Percentiles rank a stretch among this genome's conserved stretches.
phyloP scores from a whole-genome alignment of 2,888 invertebrate species.

The Gymnoscelis rufifasciata region DNA sequence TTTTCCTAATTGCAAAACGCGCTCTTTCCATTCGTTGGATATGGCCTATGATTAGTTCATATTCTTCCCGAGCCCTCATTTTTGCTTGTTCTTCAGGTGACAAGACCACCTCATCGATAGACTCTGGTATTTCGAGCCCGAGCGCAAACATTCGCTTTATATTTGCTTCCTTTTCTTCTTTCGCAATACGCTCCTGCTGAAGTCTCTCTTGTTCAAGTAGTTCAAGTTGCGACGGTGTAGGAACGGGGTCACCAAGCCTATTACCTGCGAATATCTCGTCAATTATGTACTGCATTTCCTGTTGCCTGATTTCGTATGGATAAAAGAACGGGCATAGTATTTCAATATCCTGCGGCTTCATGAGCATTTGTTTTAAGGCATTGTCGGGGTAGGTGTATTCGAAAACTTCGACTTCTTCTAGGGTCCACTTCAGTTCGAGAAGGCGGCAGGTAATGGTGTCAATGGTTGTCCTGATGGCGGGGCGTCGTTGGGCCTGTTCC shows the following conservation, averaged over 20 bases:
- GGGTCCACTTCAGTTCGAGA: conserved; percentile 77
- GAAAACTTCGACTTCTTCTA: conserved; percentile 77
- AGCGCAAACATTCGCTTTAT: conserved; percentile 46
- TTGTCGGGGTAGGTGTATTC: conserved; percentile 87
- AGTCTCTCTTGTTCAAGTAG: conserved; percentile 46
- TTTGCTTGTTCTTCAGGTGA: conserved; percentile 51
- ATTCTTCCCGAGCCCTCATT: conserved; percentile 45
- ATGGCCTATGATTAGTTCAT: conserved; percentile 43
- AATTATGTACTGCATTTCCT: conserved; percentile 68
- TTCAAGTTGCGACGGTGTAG: conserved; percentile 56
- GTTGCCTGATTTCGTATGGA: conserved; percentile 73
- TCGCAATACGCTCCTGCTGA: conserved; percentile 45
- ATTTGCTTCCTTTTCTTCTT: conserved; percentile 52
- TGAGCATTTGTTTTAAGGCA: conserved; percentile 82
- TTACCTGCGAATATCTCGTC: conserved; percentile 66
- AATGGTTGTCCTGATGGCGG: conserved; percentile 76
- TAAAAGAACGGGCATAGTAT: conserved; percentile 82
- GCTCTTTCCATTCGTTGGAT: conserved; percentile 70
- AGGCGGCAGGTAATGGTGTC: conserved; percentile 79
- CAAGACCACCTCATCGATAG: conserved; percentile 37
- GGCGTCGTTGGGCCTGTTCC: conserved; percentile 80
- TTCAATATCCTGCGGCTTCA: conserved; percentile 83
- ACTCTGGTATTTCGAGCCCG: conserved; percentile 45
- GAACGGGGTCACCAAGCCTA: conserved; percentile 57
- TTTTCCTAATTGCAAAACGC: conserved; percentile 37